Evolutionary conservation across 1,140 invertebrate genomes (phyloP).

Genomic region (Andrena cerasifolii): DNA sequence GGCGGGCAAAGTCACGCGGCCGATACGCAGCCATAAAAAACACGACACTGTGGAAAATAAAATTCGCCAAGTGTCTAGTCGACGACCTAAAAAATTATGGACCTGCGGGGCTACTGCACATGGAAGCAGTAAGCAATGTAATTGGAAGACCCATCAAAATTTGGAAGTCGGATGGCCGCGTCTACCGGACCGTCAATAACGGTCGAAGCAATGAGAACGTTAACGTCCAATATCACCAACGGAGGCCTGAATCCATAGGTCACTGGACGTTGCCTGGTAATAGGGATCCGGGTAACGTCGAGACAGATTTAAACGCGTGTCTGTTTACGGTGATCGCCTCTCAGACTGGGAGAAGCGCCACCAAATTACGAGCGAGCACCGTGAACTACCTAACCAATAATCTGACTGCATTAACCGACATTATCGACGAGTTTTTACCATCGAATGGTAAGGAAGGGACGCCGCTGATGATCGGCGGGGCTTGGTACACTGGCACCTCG

Average conservation of each 20-base stretch:
- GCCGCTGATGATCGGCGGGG: conserved; percentile 62
- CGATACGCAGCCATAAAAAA: background rate
- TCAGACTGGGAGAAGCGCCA: conserved; percentile 33
- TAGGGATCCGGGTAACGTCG: conserved; percentile 39
- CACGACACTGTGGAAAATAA: background rate
- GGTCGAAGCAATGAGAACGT: conserved; percentile 7
- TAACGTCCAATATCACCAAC: conserved; percentile 49
- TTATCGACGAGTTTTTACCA: conserved; percentile 41
- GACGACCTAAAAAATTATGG: conserved; percentile 50
- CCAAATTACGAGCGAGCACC: conserved; percentile 18
- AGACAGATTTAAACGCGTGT: conserved; percentile 60
- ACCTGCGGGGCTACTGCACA: conserved; percentile 44
- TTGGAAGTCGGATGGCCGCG: background rate
- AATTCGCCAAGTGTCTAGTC: conserved; percentile 13
- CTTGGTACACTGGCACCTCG: conserved; percentile 55
- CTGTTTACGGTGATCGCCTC: conserved; percentile 61
- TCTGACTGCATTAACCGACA: no score
- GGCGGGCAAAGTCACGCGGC: background rate
- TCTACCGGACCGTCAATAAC: conserved; percentile 33
- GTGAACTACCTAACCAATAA: conserved; percentile 29
- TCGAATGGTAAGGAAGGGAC: conserved; percentile 1
- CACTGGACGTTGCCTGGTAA: conserved; percentile 64
- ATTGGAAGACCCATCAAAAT: conserved; percentile 45
- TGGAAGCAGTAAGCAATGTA: conserved; percentile 39
- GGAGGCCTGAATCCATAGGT: background rate